Percentiles rank a stretch among this genome's conserved stretches.
These are phyloP conservation scores for Scomber scombrus DNA, from an alignment of 2,113 vertebrate genomes.

Conservation along the genomic window DNA sequence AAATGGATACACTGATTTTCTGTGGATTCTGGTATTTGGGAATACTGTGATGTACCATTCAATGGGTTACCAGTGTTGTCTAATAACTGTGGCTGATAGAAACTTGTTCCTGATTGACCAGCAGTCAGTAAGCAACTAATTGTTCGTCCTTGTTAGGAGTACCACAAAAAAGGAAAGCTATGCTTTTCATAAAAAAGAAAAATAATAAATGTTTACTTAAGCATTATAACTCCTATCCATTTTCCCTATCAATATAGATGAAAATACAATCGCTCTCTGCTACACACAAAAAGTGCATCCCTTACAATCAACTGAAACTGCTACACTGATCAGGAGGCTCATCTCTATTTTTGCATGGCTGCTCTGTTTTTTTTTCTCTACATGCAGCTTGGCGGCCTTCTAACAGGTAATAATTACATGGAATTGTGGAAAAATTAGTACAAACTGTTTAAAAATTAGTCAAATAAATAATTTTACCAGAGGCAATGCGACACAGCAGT, in stretches of 20 bases:
- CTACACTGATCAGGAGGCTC: too few relatives aligned
- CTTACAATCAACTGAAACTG: too few relatives aligned
- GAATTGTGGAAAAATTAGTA: too few relatives aligned
- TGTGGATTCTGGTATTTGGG: too few relatives aligned
- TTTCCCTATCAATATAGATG: constrained; percentile 49
- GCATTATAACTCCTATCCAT: neutral
- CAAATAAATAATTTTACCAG: too few relatives aligned
- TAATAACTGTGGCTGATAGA: neutral
- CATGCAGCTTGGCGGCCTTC: too few relatives aligned
- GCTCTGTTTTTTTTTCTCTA: too few relatives aligned
- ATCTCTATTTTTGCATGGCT: too few relatives aligned
- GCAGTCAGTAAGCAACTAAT: neutral
- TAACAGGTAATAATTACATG: too few relatives aligned
- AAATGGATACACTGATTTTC: too few relatives aligned
- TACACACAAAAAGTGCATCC: neutral
- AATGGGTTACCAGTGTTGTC: neutral
- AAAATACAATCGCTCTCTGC: constrained; percentile 26
- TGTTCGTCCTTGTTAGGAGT: neutral
- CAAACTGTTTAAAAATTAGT: too few relatives aligned
- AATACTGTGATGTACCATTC: neutral
- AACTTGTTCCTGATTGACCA: neutral
- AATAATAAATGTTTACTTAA: constrained; percentile 20
- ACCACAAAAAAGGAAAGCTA: neutral
- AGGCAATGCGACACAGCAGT: too few relatives aligned
- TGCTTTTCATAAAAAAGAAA: neutral